Evolutionary conservation across 2,113 vertebrate genomes (phyloP), one percentile per base, ranked within the genome.

Genomic region (Bubalus kerabau): DNA sequence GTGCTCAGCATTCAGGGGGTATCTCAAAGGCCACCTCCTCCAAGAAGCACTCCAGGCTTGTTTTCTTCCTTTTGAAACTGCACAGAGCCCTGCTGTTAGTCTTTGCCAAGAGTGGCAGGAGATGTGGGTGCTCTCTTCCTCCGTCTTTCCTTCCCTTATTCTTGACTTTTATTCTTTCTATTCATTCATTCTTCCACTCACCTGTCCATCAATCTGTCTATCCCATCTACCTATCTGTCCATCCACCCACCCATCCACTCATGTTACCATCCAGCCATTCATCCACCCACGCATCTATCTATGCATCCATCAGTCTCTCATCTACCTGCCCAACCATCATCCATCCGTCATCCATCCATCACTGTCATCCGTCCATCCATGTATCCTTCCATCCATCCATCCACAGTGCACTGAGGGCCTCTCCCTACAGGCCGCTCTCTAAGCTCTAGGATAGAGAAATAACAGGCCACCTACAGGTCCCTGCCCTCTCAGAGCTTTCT

Each of bases 141-240:
- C 46, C 2, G 1, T 81, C 5, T 36, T 5, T 26, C n/a, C 30
- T 6, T 5, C 10, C 19, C 3, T 24, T n/a, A 21, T 40, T 83
- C 81, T 54, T 83, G 81, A 54, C 52, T 83, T 83, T 15, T 83
- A 54, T 24, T 83, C 81, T 56, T 36, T 83, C 56, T 36, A 3
- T 30, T 32, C 32, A 2, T 16, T 23, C 64, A 32, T 87, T 32
- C 21, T 30, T 36, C 14, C 56, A 46, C 1, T 3, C 6, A 26
- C 1, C 12, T 1, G 15, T 30, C 32, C 13, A 43, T 5, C 43
- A n/a, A 26, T 4, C 3, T 1, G 19, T 1, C 15, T 1, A 7
- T 16, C 16, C 16, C 13, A 56, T 7, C 48, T 19, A 67, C 15
- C 46, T 14, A 50, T 10, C 54, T 23, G 17, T 52, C 59, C 17